Evolutionary conservation across 2,888 invertebrate species (phyloP).

Genomic region (Argyra leucocephala): DNA sequence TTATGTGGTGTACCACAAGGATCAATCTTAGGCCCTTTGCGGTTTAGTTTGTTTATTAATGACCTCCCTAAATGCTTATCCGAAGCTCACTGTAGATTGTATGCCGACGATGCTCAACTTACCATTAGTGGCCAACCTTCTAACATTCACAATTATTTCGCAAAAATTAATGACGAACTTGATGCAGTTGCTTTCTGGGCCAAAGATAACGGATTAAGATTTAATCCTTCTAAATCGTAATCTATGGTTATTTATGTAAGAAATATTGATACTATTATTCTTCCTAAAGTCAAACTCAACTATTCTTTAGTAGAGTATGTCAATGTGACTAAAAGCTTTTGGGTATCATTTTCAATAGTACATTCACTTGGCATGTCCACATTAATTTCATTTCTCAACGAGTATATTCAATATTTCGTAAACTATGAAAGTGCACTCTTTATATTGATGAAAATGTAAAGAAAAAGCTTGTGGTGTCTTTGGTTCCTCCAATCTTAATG

Average conservation of each 20-base stretch:
- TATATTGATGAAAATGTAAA: no score
- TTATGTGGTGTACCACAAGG: background rate
- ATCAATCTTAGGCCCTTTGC: background rate
- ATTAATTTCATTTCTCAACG: no score
- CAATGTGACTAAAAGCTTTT: conserved; percentile 17
- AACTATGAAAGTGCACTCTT: no score
- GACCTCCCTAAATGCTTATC: background rate
- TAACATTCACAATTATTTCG: no score
- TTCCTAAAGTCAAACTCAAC: no score
- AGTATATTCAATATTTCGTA: no score
- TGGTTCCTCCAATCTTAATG: no score
- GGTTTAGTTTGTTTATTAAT: background rate
- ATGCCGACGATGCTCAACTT: background rate
- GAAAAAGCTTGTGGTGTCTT: no score
- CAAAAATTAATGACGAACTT: background rate
- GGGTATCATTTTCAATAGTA: conserved; percentile 59
- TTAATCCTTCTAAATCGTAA: background rate
- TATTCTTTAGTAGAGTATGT: no score
- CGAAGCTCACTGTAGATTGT: background rate
- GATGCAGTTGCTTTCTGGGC: background rate
- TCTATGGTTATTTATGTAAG: no score
- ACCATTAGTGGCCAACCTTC: background rate
- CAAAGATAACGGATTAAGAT: background rate
- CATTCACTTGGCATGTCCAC: no score
- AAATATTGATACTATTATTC: no score